These are phyloP conservation scores for Arrhopalites spinosus DNA, from an alignment of 2,888 invertebrate genomes.

Conservation along the genomic window DNA sequence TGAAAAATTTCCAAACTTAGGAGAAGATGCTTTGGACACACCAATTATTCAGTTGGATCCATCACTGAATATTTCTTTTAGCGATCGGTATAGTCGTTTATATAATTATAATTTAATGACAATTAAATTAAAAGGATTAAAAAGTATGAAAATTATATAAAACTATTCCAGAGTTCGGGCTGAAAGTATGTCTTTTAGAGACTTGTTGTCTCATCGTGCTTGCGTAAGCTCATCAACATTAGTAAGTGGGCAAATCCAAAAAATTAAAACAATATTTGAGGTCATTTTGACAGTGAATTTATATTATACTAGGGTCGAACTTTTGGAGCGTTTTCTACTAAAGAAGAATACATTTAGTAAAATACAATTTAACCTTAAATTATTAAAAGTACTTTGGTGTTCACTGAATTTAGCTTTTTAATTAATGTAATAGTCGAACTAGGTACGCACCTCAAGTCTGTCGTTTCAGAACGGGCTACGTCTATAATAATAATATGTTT, in stretches of 20 bases:
- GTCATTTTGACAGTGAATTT: not conserved
- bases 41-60: slow-evolving; percentile 41
- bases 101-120: too few species aligned
- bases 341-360: slow-evolving; percentile 8
- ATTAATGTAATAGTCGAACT: slow-evolving; percentile 31
- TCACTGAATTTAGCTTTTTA: slow-evolving; percentile 10
- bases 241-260: slow-evolving; percentile 1
- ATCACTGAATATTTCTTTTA: slow-evolving; percentile 35
- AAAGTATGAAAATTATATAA: not conserved
- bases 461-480: slow-evolving; percentile 36
- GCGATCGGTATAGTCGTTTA: slow-evolving; percentile 41
- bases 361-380: not conserved
- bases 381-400: not conserved
- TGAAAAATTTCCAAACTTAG: slow-evolving; percentile 43
- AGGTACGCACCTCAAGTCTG: slow-evolving; percentile 41
- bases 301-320: not conserved
- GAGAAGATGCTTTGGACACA: slow-evolving; percentile 38
- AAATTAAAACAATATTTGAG: not conserved
- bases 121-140: too few species aligned
- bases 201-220: slow-evolving; percentile 45
- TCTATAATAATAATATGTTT: slow-evolving; percentile 46
- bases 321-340: not conserved
- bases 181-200: slow-evolving; percentile 44
- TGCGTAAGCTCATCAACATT: slow-evolving; percentile 37
- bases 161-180: slow-evolving; percentile 39